Conservation (phyloP, 1,140 invertebrate species). For the Scaptomyza montana region DNA sequence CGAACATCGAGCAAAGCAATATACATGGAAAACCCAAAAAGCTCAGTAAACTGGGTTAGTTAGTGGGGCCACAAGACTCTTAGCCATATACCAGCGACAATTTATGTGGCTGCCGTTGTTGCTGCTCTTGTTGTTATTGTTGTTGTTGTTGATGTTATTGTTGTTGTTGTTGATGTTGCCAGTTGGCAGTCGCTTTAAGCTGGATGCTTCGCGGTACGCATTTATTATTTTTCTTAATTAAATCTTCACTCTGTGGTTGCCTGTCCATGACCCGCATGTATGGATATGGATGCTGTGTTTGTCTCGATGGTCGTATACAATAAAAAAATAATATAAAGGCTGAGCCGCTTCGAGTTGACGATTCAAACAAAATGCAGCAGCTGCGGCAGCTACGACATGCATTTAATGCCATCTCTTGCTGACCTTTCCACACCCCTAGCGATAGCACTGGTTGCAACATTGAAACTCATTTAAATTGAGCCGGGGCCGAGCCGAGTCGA, state of each 20-base stretch:
- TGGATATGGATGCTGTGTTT: neutral
- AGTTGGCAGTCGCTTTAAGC: constrained; percentile 32
- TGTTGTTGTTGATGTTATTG: constrained; percentile 9
- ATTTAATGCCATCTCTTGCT: constrained; percentile 21
- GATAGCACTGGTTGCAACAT: constrained; percentile 36
- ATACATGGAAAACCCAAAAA: constrained; percentile 45
- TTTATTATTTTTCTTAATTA: constrained; percentile 81
- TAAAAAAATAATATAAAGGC: neutral
- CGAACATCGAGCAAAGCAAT: constrained; percentile 7
- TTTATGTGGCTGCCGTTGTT: constrained; percentile 54
- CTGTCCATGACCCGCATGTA: neutral
- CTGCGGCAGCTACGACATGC: constrained; percentile 45
- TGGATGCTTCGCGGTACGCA: constrained; percentile 33
- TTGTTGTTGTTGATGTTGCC: constrained; percentile 2
- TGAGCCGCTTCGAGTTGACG: neutral
- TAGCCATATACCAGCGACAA: constrained; percentile 41
- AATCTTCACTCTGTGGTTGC: constrained; percentile 62
- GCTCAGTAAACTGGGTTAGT: constrained; percentile 22
- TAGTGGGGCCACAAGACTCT: constrained; percentile 3
- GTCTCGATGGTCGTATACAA: constrained; percentile 42
- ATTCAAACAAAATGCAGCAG: constrained; percentile 54
- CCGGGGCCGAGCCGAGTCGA: constrained; percentile 2
- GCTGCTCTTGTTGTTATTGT: neutral
- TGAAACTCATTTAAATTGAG: constrained; percentile 61
- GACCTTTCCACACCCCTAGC: neutral